Evolutionary conservation across 2,113 vertebrate genomes (phyloP).

Genomic region (Caranx melampygus): DNA sequence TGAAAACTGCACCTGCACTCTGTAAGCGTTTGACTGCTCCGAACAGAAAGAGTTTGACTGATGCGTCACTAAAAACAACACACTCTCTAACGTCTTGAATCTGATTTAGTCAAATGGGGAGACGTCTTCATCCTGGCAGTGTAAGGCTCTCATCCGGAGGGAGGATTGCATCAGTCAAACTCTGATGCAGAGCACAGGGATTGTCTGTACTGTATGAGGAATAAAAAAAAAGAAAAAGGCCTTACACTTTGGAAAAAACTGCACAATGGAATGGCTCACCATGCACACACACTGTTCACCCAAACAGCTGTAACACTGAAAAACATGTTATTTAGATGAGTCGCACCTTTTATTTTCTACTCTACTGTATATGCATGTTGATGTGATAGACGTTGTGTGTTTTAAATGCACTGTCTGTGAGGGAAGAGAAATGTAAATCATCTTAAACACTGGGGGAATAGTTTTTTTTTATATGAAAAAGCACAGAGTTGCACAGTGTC

Average conservation of each 20-base stretch:
- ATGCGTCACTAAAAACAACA: constrained; percentile 36
- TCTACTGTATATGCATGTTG: constrained; percentile 67
- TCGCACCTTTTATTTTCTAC: constrained; percentile 34
- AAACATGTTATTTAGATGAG: constrained; percentile 1
- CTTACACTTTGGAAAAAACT: constrained; percentile 10
- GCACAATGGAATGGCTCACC: constrained; percentile 61
- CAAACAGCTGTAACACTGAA: constrained; percentile 18
- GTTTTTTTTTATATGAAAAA: neutral
- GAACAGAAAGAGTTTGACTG: constrained; percentile 68
- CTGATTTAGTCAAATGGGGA: constrained; percentile 4
- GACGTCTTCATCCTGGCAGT: constrained; percentile 4
- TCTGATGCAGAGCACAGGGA: constrained; percentile 48
- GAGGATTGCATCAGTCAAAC: constrained; percentile 71
- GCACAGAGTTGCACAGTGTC: neutral
- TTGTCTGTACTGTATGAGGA: constrained; percentile 43
- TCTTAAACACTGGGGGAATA: neutral
- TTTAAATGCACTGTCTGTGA: constrained; percentile 51
- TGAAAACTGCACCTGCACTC: constrained; percentile 62
- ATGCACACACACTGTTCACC: constrained; percentile 34
- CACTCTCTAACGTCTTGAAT: constrained; percentile 18
- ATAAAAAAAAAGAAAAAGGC: constrained; percentile 24
- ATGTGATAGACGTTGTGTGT: constrained; percentile 15
- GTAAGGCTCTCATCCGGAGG: neutral
- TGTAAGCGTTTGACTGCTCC: constrained; percentile 49
- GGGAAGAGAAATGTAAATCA: neutral